Base-by-base conservation (phyloP, 2,888 invertebrate genomes). In the Atethmia centrago region DNA sequence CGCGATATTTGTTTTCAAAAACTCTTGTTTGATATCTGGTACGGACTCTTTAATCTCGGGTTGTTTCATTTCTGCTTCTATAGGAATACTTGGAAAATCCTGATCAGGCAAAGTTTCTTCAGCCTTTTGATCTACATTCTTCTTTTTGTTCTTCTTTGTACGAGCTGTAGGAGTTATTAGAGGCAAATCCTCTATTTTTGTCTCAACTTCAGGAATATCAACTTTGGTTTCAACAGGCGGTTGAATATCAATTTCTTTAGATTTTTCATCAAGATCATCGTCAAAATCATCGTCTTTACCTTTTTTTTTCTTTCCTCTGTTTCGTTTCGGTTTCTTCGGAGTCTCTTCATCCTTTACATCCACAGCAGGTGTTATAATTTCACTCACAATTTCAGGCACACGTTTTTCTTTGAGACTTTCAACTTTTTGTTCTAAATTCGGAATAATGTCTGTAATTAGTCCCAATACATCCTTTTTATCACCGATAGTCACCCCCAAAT, bases 271-370 rank as follows among this genome's bases (percentile, higher is more conserved):
- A 12, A 83, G 73, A 49, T 82, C 82, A 53, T 88, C 87, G 42
- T 81, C 79, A 47, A 79, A 79, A 45, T 88, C 86, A 56, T 82
- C 82, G 40, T 88, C 87, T 66, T 86, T 85, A 75, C 84, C 79
- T 88, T 93, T 93, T 82, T 95, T 96, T 85, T 96, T 96, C 80
- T 95, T 96, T 77, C 93, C 93, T 90, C 93, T 92, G 67, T 93
- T 95, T 79, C 96, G 89, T 86, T 96, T 96, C 0, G 96, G 96
- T 88, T 96, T 96, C n/a, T 94, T 94, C 1, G 96, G 96, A 28
- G 88, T 74, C 40, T 87, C 87, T 70, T 92, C 91, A 74, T 87
- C 89, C 68, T 88, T 89, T 42, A 69, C 82, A 81, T 76, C 84
- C 28, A 83, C 66, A 58, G 85, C 84, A 19, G 75, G n/a, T 59